A percentile compares a stretch with the other conserved stretches of the same genome.
Evolutionary conservation across 30 jellyfish, hydroid and myxozoan genomes (phyloP).

Genomic region (Pseudorhiza aurosa): DNA sequence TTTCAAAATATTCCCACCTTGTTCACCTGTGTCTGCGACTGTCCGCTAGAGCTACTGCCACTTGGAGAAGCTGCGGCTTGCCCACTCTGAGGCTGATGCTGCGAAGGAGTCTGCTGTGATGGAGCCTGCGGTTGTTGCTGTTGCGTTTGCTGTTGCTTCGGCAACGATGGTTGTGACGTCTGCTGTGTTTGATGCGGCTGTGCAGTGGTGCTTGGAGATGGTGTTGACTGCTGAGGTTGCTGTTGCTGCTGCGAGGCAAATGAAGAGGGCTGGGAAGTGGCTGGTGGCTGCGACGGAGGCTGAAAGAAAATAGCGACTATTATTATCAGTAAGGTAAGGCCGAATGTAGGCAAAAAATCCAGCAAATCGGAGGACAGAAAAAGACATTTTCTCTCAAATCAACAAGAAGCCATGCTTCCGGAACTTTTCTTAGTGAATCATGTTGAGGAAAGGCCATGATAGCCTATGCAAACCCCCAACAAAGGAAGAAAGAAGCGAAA

Average conservation of each 20-base stretch:
- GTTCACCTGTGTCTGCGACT: conserved; percentile 90
- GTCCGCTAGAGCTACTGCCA: conserved; percentile 52
- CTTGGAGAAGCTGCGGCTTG: conserved; percentile 81
- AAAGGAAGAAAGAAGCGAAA: no score
- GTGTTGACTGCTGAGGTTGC: conserved; percentile 40
- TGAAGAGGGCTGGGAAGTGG: conserved; percentile 47
- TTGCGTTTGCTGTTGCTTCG: conserved; percentile 57
- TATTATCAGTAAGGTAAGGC: no score
- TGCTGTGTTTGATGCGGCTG: conserved; percentile 31
- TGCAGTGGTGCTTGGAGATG: conserved; percentile 25
- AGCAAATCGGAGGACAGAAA: no score
- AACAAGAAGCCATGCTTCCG: no score
- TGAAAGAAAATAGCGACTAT: neutral
- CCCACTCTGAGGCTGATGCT: conserved; percentile 52
- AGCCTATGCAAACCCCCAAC: no score
- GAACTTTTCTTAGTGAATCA: no score
- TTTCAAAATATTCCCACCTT: neutral
- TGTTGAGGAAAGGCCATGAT: no score
- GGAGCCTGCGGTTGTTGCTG: conserved; percentile 38
- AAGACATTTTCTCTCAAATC: no score
- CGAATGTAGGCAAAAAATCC: no score
- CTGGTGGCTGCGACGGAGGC: conserved; percentile 52
- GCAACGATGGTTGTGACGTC: conserved; percentile 24
- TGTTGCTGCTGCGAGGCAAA: conserved; percentile 51
- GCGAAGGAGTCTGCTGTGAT: conserved; percentile 62